Conservation (phyloP, 1,140 invertebrate genomes). For the Drosophila littoralis region DNA sequence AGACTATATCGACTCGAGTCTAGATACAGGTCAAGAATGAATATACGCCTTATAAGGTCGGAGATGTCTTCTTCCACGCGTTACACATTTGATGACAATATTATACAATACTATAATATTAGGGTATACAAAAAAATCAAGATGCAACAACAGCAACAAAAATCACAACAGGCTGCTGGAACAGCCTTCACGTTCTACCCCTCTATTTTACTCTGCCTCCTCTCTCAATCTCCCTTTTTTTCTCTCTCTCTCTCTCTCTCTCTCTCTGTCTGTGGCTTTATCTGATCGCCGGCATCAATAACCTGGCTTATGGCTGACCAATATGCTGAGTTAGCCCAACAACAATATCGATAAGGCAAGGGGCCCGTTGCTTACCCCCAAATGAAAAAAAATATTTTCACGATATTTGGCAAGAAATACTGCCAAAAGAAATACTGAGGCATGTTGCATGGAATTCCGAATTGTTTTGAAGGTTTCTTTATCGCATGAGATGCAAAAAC, state of each 20-base stretch:
- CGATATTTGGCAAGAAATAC: constrained; percentile 28
- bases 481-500: constrained; percentile 17
- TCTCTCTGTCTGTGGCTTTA: constrained; percentile 32
- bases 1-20: no score
- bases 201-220: neutral
- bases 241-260: neutral
- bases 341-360: constrained; percentile 32
- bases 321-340: constrained; percentile 34
- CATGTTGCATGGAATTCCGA: constrained; percentile 7
- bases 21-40: no score
- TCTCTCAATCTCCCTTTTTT: no score
- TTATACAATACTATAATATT: no score
- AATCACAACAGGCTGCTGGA: constrained; percentile 1
- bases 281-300: constrained; percentile 68
- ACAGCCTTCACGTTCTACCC: neutral
- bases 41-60: no score
- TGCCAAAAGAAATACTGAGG: constrained; percentile 16
- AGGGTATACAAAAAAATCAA: neutral
- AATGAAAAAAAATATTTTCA: constrained; percentile 14
- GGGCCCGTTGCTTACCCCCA: neutral
- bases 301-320: constrained; percentile 48
- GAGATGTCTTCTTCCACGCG: no score
- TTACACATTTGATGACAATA: no score
- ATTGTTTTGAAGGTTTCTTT: neutral
- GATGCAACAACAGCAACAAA: constrained; percentile 28